A percentile compares a stretch with the other conserved stretches of the same genome.
These are phyloP conservation scores for Tetropium fuscum DNA, from an alignment of 2,888 invertebrate genomes.

Conservation along the genomic window DNA sequence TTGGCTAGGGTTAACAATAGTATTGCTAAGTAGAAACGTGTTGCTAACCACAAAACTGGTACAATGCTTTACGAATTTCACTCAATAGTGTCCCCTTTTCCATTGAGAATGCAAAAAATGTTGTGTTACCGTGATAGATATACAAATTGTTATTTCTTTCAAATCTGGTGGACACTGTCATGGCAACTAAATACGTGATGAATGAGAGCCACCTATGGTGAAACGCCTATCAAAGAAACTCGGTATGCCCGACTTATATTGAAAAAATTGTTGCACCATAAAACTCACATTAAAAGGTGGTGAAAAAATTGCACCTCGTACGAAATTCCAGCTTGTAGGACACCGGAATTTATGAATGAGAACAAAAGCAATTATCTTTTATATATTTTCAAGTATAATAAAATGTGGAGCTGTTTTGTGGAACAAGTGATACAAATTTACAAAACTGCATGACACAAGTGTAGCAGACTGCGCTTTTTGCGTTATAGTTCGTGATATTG, in stretches of 20 bases:
- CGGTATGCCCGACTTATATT: neutral
- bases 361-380: constrained; percentile 47
- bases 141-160: too few species aligned
- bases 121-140: too few species aligned
- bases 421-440: constrained; percentile 36
- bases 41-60: too few species aligned
- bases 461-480: constrained; percentile 28
- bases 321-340: constrained; percentile 35
- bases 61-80: too few species aligned
- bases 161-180: too few species aligned
- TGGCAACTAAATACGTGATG: too few species aligned
- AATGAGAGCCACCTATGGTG: too few species aligned
- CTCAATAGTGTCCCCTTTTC: too few species aligned
- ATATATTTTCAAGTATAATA: constrained; percentile 17
- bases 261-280: neutral
- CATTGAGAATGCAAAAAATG: too few species aligned
- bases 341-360: constrained; percentile 44
- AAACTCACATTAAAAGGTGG: constrained; percentile 33
- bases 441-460: constrained; percentile 35
- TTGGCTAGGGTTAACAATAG: too few species aligned
- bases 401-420: constrained; percentile 27
- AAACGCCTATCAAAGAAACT: too few species aligned
- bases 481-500: constrained; percentile 30
- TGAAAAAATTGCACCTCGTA: constrained; percentile 31
- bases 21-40: too few species aligned